These are phyloP conservation scores for Turritopsis rubra DNA, from an alignment of 30 jellyfish, hydroid and myxozoan genomes.

Conservation along the genomic window DNA sequence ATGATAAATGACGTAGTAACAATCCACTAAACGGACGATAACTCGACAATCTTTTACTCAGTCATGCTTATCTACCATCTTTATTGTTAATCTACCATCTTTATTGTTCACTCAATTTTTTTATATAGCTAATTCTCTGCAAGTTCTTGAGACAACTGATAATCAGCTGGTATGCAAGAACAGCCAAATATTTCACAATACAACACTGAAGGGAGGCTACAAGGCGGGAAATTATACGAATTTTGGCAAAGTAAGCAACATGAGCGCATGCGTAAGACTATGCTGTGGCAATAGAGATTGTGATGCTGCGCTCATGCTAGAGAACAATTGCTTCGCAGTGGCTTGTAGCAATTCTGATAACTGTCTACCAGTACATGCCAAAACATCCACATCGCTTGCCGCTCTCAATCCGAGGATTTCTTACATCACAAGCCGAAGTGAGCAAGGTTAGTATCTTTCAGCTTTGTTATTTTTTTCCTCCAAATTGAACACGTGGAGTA, in stretches of 20 bases:
- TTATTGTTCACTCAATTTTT: background rate
- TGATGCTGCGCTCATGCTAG: constrained; percentile 97
- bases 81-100: background rate
- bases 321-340: constrained; percentile 86
- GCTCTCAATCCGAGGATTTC: constrained; percentile 83
- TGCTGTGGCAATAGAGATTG: constrained; percentile 96
- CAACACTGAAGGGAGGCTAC: constrained; percentile 94
- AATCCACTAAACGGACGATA: background rate
- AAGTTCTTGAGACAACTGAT: background rate
- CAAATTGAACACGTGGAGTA: no score
- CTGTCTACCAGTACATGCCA: constrained; percentile 91
- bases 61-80: background rate
- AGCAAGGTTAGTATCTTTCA: constrained; percentile 84
- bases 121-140: background rate
- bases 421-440: constrained; percentile 88
- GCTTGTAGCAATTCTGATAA: constrained; percentile 65
- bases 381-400: constrained; percentile 69
- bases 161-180: constrained; percentile 72
- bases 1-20: background rate
- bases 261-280: constrained; percentile 87
- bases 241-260: constrained; percentile 80
- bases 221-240: constrained; percentile 91
- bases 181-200: constrained; percentile 71
- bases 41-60: background rate
- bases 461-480: background rate